Conservation (phyloP, 2,797 vertebrate genomes). For the Psittacula derbiana region DNA sequence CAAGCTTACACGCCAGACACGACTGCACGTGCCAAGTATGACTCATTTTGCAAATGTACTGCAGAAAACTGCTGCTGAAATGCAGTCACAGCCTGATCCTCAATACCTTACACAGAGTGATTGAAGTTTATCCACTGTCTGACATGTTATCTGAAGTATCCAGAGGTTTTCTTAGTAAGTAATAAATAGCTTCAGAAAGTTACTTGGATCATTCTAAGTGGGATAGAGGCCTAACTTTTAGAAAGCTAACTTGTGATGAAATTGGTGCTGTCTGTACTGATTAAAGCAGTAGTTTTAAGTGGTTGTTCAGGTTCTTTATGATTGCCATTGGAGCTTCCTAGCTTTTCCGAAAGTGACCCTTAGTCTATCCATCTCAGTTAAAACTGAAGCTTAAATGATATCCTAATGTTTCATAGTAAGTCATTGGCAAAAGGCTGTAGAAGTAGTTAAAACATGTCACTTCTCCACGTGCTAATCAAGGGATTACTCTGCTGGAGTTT, state of each 20-base stretch:
- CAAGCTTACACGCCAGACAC: not conserved
- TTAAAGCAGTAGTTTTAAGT: not conserved
- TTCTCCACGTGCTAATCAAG: not conserved
- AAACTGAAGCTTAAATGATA: not conserved
- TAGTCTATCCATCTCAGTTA: not conserved
- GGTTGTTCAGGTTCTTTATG: not conserved
- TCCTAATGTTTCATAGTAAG: not conserved
- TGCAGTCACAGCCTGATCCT: not conserved
- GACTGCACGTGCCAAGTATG: not conserved
- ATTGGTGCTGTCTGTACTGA: not conserved
- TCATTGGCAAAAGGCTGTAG: not conserved
- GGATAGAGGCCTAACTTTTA: not conserved
- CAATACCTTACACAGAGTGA: not conserved
- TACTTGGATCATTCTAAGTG: not conserved
- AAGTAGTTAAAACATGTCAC: not conserved
- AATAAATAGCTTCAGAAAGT: not conserved
- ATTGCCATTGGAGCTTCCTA: not conserved
- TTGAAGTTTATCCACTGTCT: not conserved
- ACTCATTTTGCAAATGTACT: not conserved
- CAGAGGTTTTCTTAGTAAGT: not conserved
- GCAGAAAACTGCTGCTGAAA: not conserved
- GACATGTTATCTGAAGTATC: not conserved
- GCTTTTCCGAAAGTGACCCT: not conserved
- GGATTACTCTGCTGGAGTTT: not conserved
- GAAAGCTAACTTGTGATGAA: not conserved